Conservation (phyloP, 92 coral and sea anemone genomes). For the Zoanthus sociatus region DNA sequence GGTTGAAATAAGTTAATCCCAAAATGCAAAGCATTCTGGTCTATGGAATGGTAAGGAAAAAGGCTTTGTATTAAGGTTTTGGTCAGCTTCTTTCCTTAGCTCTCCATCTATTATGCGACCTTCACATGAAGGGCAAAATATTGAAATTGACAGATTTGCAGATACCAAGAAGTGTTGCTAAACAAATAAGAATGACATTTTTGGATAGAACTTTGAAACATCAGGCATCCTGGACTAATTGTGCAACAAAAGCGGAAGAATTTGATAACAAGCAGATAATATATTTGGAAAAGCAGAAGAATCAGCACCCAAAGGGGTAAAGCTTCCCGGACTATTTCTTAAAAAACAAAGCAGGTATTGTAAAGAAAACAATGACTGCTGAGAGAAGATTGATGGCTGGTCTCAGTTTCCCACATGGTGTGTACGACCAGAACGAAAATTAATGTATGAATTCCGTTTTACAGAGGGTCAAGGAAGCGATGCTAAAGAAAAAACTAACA, state of each 20-base stretch:
- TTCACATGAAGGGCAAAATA: constrained; percentile 57
- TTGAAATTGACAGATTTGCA: constrained; percentile 38
- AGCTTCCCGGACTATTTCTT: constrained; percentile 36
- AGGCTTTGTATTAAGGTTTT: constrained; percentile 31
- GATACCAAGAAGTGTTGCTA: constrained; percentile 12
- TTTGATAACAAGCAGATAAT: constrained; percentile 25
- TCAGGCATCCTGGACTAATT: not conserved
- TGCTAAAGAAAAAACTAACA: constrained; percentile 34
- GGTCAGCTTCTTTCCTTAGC: constrained; percentile 57
- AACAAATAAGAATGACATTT: constrained; percentile 37
- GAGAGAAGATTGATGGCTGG: constrained; percentile 56
- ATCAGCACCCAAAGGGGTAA: constrained; percentile 23
- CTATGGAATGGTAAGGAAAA: constrained; percentile 61
- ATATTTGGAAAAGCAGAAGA: not conserved
- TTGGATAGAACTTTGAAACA: constrained; percentile 13
- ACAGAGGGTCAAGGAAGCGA: constrained; percentile 27
- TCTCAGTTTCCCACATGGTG: constrained; percentile 61
- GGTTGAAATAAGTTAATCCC: constrained; percentile 38
- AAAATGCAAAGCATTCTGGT: constrained; percentile 30
- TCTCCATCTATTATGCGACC: constrained; percentile 48
- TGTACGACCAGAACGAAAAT: constrained; percentile 60
- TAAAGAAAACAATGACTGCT: constrained; percentile 51
- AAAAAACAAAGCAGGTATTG: constrained; percentile 43
- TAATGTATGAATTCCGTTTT: constrained; percentile 66
- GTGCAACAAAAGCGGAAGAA: constrained; percentile 8